Percentiles rank a stretch among this genome's conserved stretches.
These are phyloP conservation scores for Pangasius krempfi DNA, from an alignment of 2,797 vertebrate species.

Conservation along the genomic window DNA sequence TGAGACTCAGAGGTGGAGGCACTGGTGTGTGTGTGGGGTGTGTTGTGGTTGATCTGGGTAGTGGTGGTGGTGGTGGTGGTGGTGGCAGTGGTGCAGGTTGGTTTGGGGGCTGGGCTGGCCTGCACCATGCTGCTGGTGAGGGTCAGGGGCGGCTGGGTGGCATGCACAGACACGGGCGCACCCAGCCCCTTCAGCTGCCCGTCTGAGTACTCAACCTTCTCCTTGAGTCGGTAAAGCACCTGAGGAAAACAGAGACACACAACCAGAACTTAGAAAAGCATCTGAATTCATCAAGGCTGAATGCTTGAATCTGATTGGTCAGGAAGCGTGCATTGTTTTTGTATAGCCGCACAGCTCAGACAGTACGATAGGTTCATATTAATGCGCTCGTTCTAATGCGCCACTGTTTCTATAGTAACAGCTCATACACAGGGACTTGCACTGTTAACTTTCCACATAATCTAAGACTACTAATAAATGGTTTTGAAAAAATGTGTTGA, in stretches of 20 bases:
- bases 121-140: conserved; percentile 88
- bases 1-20: conserved; percentile 28
- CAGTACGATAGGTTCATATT: not conserved
- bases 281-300: not conserved
- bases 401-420: not conserved
- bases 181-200: conserved; percentile 83
- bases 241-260: conserved; percentile 57
- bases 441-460: not conserved
- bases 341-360: not conserved
- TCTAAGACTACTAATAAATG: not conserved
- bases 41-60: conserved; percentile 60
- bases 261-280: not conserved
- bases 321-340: not conserved
- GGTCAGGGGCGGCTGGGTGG: conserved; percentile 73
- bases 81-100: conserved; percentile 70
- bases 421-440: not conserved
- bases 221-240: conserved; percentile 91
- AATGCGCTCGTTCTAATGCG: not conserved
- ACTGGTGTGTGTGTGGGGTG: conserved; percentile 62
- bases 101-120: conserved; percentile 77
- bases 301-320: not conserved
- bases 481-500: not conserved
- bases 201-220: conserved; percentile 85
- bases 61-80: conserved; percentile 22
- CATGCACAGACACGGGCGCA: conserved; percentile 69